Conservation (phyloP, 1,140 invertebrate genomes). For the Bactericera cockerelli region DNA sequence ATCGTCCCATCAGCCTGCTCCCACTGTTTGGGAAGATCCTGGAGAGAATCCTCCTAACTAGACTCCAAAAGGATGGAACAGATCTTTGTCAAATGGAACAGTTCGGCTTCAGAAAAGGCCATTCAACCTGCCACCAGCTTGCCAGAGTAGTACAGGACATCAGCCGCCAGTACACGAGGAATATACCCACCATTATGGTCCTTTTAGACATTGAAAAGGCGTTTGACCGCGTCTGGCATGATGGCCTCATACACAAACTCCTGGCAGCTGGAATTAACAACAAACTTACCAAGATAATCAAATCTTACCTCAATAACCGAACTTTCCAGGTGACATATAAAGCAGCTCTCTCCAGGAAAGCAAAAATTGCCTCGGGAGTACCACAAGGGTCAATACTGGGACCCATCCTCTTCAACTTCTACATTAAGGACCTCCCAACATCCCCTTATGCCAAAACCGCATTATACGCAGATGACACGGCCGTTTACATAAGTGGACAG, state of each 20-base stretch:
- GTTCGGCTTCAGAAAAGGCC: not conserved
- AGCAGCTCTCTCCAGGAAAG: not conserved
- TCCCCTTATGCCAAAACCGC: not conserved
- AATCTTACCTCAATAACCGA: not conserved
- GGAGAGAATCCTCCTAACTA: not conserved
- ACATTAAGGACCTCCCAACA: not conserved
- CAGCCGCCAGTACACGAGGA: not conserved
- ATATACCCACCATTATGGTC: not conserved
- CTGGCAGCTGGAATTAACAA: not conserved
- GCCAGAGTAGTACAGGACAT: not conserved
- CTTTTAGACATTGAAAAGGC: not conserved
- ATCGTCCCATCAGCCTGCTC: not conserved
- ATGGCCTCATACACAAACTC: conserved; percentile 12
- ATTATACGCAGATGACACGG: not conserved
- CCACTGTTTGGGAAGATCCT: not conserved
- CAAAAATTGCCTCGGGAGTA: not conserved
- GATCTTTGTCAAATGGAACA: not conserved
- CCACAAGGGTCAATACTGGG: not conserved
- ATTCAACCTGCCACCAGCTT: not conserved
- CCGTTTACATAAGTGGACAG: not conserved
- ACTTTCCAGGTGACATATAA: not conserved
- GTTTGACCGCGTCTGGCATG: not conserved
- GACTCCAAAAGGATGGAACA: not conserved
- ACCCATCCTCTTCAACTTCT: not conserved
- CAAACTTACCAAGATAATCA: not conserved